These are phyloP conservation scores for Coenobita brevimanus DNA, from an alignment of 1,140 invertebrate species.

Conservation along the genomic window DNA sequence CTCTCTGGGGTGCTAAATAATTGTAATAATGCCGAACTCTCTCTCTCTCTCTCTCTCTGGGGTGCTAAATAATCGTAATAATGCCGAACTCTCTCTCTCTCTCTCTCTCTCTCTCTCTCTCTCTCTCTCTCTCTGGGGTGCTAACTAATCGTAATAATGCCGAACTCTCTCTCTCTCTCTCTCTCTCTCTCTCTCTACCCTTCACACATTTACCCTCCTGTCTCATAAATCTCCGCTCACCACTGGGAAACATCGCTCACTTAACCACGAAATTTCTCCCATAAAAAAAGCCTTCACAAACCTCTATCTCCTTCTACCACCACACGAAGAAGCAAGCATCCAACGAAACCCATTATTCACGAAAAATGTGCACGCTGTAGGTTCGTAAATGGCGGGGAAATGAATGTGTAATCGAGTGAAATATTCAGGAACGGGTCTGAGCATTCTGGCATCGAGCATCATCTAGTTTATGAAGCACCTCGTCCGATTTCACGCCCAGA, in stretches of 20 bases:
- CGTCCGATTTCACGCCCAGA: no score
- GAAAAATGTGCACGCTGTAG: neutral
- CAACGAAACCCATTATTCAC: neutral
- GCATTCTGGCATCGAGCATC: neutral
- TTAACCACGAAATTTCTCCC: no score
- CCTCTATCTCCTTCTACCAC: neutral
- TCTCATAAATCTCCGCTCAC: neutral
- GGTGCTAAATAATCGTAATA: no score
- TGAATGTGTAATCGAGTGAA: neutral
- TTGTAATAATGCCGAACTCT: no score
- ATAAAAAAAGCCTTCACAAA: neutral
- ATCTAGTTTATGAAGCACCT: slow-evolving; percentile 33
- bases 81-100: slow-evolving; percentile 1
- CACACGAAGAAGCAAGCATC: no score
- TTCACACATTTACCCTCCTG: neutral
- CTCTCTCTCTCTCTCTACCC: neutral
- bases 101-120: slow-evolving; percentile 1
- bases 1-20: no score
- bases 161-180: neutral
- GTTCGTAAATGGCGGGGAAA: neutral
- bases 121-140: neutral
- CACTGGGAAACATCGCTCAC: no score
- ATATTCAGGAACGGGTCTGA: neutral
- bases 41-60: slow-evolving; percentile 1
- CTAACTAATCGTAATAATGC: neutral